These are phyloP conservation scores for Xyrichtys novacula DNA, from an alignment of 2,797 vertebrate species.

Conservation along the genomic window DNA sequence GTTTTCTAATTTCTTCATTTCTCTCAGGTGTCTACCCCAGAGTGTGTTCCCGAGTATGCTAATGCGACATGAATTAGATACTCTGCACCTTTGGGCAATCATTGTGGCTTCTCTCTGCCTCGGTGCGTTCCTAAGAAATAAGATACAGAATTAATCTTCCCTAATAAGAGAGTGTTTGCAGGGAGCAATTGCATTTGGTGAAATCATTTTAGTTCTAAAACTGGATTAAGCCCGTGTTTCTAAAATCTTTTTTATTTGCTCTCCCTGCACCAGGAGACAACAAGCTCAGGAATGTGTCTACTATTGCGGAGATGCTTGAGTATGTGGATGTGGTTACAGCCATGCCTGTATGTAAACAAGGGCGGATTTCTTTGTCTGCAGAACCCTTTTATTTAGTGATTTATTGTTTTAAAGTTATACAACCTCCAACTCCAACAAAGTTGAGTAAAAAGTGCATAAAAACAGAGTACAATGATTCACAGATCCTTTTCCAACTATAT, in stretches of 20 bases:
- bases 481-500: too few species aligned
- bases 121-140: not conserved
- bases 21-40: not conserved
- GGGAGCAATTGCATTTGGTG: not conserved
- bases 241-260: not conserved
- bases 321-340: not conserved
- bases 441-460: too few species aligned
- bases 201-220: not conserved
- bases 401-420: not conserved
- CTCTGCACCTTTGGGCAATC: not conserved
- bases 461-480: too few species aligned
- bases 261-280: not conserved
- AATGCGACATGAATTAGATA: not conserved
- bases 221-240: not conserved
- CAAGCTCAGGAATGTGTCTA: not conserved
- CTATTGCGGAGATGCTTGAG: not conserved
- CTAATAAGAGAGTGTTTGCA: not conserved
- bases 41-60: not conserved
- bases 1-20: not conserved
- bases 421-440: too few species aligned
- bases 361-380: slow-evolving; percentile 3
- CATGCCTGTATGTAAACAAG: not conserved
- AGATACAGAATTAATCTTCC: not conserved
- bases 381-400: not conserved
- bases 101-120: not conserved